Base-by-base conservation (phyloP, 2,797 vertebrate genomes). In the Brachyalestes nurse region DNA sequence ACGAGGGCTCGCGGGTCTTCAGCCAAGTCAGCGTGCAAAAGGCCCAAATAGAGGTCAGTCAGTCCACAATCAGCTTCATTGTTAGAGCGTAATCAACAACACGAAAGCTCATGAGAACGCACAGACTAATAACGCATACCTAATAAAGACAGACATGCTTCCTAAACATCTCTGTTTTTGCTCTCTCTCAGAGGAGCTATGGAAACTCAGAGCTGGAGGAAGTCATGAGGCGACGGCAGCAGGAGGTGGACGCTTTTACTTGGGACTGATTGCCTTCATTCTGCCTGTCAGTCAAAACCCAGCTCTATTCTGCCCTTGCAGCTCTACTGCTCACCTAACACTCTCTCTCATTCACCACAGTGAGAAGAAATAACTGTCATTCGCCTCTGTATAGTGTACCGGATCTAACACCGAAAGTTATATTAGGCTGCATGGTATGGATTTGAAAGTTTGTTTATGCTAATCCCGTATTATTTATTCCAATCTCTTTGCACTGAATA, bases 1-100 rank as follows among this genome's bases (percentile, higher is more conserved):
- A 95, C 34, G 95, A 96, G 64, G 95, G 95, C 10, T 89, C 87
- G 47, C 90, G 95, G 16, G 95, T 96, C 21, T 96, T 94, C 91
- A 95, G 95, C 84, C 95, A 96, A 91, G 92, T 96, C 87, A 93
- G 91, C 0, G 95, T 96, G 86, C 94, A 95, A 88, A 96, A 95
- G 79, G 92, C 92, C n/a, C 78, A 87, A 19, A 86, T 95, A 85
- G 95, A 96, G 94, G 95, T 96, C 85, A 92, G 93, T 72, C 66
- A 78, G n/a, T 40, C 28, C 47, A 28, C n/a, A 58, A 16, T 42
- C n/a, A 16, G 13, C 65, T 9, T 0, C n/a, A 62, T 28, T 60
- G 10, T 76, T 58, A 13, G 71, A 25, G n/a, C 53, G 8, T 28
- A 14, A 64, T 38, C 17, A 21, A 57, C 65, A 81, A 28, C 51